Evolutionary conservation across 2,113 vertebrate species (phyloP), one percentile per base, ranked within the genome.

Genomic region (Mormoops blainvillei): DNA sequence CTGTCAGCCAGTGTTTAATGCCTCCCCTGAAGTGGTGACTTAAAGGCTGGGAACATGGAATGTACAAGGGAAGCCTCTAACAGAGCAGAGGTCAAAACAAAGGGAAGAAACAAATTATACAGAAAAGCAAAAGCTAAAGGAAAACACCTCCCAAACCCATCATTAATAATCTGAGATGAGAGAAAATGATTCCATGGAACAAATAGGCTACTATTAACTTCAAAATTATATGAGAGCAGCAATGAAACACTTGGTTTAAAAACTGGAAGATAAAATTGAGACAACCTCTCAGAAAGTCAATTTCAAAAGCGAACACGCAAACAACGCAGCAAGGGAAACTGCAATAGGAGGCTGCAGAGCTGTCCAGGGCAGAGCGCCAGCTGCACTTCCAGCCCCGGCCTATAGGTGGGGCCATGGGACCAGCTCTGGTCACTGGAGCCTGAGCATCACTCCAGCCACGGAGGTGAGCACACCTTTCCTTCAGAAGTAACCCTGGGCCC

Each of bases 21-120:
- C 18, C 65, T 31, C 63, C 65, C 24, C 2, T 10, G 33, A 7
- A 24, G 33, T 2, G 45, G 76, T 20, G 7, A 11, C 36, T 65
- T 14, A 33, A 1, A 0, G n/a, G 50, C 2, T 16, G 26, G n/a
- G 16, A 87, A 9, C 16, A 33, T 11, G 5, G 6, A 0, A 56
- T 38, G 48, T n/a, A 63, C 0, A n/a, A 7, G 33, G 26, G 73
- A 65, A 56, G 18, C 10, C 18, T 43, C 45, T 65, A 48, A 63
- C 14, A 9, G 16, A 45, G 58, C 67, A 83, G 7, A 88, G 48
- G 16, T 48, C 36, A 56, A 68, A 71, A 54, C 9, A n/a, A n/a
- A 73, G 18, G 43, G 3, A 86, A 85, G 43, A 86, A 43, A 65
- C 45, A 50, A 61, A 38, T 20, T 13, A 18, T 5, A 9, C 89